A percentile compares a stretch with the other conserved stretches of the same genome.
phyloP scores from a whole-genome alignment of 1,140 invertebrate genomes.

The Heliconius himera region DNA sequence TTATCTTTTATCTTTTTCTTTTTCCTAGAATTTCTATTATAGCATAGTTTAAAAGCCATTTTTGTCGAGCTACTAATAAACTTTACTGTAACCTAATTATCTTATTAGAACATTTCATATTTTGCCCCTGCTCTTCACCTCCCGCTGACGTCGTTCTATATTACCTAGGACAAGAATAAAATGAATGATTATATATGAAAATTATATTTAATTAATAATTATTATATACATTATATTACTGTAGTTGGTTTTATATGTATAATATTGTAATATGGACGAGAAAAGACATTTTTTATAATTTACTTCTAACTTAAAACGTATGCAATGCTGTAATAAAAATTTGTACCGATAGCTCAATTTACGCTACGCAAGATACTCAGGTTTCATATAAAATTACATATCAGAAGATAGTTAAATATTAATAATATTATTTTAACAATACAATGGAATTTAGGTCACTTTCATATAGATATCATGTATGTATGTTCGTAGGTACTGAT shows the following conservation, averaged over 20 bases:
- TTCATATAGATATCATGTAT: too few relatives aligned
- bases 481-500: too few relatives aligned
- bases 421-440: not conserved
- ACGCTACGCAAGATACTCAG: not conserved
- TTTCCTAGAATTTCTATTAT: not conserved
- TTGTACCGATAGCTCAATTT: not conserved
- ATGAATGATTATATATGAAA: slow-evolving; percentile 21
- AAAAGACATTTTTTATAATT: too few relatives aligned
- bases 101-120: slow-evolving; percentile 2
- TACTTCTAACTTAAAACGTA: not conserved
- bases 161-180: slow-evolving; percentile 61
- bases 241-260: too few relatives aligned
- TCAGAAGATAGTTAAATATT: not conserved
- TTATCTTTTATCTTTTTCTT: not conserved
- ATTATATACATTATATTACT: not conserved
- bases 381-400: not conserved
- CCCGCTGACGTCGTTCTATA: slow-evolving; percentile 56
- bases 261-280: too few relatives aligned
- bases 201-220: not conserved
- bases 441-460: too few relatives aligned
- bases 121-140: slow-evolving; percentile 48
- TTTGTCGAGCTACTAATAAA: not conserved
- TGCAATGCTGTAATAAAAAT: not conserved
- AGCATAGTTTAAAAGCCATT: not conserved
- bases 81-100: slow-evolving; percentile 11